Conservation (phyloP, 2,113 vertebrate species). For the Mormyrus iriodes region DNA sequence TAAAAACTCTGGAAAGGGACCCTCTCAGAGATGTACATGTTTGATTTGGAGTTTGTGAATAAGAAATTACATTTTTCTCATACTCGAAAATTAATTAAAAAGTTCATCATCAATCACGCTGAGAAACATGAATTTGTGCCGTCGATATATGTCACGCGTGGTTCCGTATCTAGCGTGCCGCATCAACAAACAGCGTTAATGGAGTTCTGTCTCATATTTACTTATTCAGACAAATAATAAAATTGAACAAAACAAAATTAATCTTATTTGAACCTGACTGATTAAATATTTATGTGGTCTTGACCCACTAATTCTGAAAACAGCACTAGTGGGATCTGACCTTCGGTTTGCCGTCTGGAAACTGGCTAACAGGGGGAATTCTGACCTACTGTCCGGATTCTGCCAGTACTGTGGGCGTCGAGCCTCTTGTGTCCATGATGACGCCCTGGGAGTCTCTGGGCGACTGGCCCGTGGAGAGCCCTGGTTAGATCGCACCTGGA, state of each 20-base stretch:
- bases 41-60: constrained; percentile 15
- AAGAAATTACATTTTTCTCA: constrained; percentile 18
- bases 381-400: neutral
- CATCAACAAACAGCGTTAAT: neutral
- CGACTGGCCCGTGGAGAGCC: neutral
- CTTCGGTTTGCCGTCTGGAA: neutral
- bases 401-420: neutral
- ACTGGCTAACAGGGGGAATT: neutral
- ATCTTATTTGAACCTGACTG: neutral
- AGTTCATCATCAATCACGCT: neutral
- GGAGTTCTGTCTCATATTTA: neutral
- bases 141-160: neutral
- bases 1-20: neutral
- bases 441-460: neutral
- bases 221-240: neutral
- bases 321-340: neutral
- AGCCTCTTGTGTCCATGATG: neutral
- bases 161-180: neutral
- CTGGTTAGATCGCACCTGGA: neutral
- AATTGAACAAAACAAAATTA: constrained; percentile 6
- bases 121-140: neutral
- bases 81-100: neutral
- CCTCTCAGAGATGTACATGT: neutral
- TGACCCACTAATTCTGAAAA: neutral
- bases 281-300: neutral